Conservation (phyloP, 2,888 invertebrate species). For the Lasioglossum morio region DNA sequence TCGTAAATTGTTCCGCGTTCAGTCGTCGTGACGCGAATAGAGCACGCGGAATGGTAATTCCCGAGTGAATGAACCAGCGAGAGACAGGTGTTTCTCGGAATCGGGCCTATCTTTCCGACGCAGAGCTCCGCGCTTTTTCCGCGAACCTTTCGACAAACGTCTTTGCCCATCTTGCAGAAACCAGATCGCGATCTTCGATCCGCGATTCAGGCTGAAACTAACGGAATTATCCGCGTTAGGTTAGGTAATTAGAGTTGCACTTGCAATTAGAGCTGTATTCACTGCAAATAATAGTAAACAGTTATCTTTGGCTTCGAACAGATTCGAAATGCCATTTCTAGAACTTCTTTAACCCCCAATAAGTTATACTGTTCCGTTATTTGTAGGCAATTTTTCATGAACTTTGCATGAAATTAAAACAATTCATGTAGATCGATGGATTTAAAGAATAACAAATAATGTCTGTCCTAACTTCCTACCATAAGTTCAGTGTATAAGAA, state of each 20-base stretch:
- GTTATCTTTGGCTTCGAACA: neutral
- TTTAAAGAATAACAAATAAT: too few relatives aligned
- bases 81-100: constrained; percentile 55
- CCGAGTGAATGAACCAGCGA: constrained; percentile 60
- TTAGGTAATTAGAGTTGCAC: too few relatives aligned
- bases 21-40: constrained; percentile 53
- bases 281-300: neutral
- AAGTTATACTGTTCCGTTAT: too few relatives aligned
- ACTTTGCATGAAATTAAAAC: too few relatives aligned
- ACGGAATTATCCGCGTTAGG: constrained; percentile 5
- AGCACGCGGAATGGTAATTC: constrained; percentile 58
- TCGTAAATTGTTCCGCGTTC: constrained; percentile 58
- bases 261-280: neutral
- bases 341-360: too few relatives aligned
- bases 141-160: neutral
- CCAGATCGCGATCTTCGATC: neutral
- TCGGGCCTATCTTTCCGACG: constrained; percentile 36
- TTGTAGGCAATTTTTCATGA: too few relatives aligned
- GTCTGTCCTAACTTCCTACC: too few relatives aligned
- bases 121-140: constrained; percentile 21
- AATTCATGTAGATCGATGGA: too few relatives aligned
- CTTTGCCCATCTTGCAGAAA: neutral
- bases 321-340: neutral
- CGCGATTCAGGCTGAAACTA: neutral
- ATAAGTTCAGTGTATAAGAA: too few relatives aligned